Base-by-base conservation (phyloP, 2,797 vertebrate species). In the Fratercula arctica region DNA sequence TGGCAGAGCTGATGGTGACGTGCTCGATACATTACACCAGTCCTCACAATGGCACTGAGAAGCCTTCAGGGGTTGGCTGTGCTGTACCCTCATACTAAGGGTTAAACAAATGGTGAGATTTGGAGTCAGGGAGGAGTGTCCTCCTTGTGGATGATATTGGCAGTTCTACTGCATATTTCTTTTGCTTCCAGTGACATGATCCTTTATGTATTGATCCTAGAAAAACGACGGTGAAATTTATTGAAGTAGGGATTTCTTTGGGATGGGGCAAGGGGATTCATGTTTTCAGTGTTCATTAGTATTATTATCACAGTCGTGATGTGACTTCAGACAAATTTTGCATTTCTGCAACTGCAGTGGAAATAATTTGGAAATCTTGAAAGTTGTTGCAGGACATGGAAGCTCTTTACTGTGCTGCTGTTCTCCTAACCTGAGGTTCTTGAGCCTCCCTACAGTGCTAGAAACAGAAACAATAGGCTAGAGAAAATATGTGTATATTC, bases 11-110 rank as follows among this genome's bases (percentile, higher is more conserved):
- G 59, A 26, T 29, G 18, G 4, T 51, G 24, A 21, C 0, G 0
- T 43, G 20, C n/a, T 70, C 1, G 3, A 5, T 76, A 24, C 31
- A 9, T 72, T 24, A 13, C 25, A 28, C 9, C 39, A 39, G 18
- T 45, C 17, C 25, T 76, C 8, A 35, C 61, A 6, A 29, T 5
- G 8, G 45, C 48, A 54, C 19, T 56, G 37, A 33, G 53, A 82
- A 61, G 4, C 0, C 28, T 68, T 60, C 3, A 16, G 16, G 6
- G 15, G 9, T 60, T 0, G 0, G 20, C 50, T 78, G 6, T 0
- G 2, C 29, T 74, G 10, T 11, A 19, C 6, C 56, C 8, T 29
- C 21, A 26, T 37, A 14, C 3, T 20, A 74, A 75, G 17, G 14
- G 56, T 86, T 68, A 81, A 90, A 43, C 5, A 51, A 63, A 60